Evolutionary conservation across 1,140 invertebrate genomes (phyloP), one percentile per base, ranked within the genome.

Genomic region (Diabrotica undecimpunctata): DNA sequence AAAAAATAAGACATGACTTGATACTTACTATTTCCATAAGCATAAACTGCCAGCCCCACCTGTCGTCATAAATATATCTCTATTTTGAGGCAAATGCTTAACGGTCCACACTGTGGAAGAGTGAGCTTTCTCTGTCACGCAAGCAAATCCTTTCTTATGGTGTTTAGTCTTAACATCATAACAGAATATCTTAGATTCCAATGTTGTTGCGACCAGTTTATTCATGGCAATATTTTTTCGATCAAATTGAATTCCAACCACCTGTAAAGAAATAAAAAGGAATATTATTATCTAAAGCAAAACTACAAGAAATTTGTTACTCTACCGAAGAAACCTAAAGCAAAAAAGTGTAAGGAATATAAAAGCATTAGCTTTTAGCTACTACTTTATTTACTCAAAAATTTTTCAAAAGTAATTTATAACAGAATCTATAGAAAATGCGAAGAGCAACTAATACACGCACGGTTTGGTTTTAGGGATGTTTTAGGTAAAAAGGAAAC

Each of bases 151-250:
- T 80, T 93, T 94, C 65, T 87, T 88, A 0, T 89, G 86, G 81
- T 97, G 93, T 71, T 93, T 90, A 6, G 92, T 95, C 71, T 91
- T 86, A 66, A 96, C 83, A 79, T 98, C 95, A 78, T 90, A 97
- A 0, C 96, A 85, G 78, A 93, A 89, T 70, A 97, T 89, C 71
- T 94, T 96, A 0, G 93, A 92, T 79, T 98, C 95, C n/a, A 98
- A 79, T 0, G 94, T 95, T 6, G 95, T 95, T 0, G 88, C 94
- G 2, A 94, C 89, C 58, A 98, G 77, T 82, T 98, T 98, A 75
- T 98, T 98, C 94, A 97, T 97, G 64, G 86, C 82, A 71, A 97
- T 97, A 76, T 97, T 94, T 76, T 91, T 93, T 36, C 96, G 82
- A 79, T 98, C 96, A 82, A 98, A 98, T 79, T 98, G 93, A 10